Evolutionary conservation across 2,113 vertebrate species (phyloP).

Genomic region (Vicugna pacos): DNA sequence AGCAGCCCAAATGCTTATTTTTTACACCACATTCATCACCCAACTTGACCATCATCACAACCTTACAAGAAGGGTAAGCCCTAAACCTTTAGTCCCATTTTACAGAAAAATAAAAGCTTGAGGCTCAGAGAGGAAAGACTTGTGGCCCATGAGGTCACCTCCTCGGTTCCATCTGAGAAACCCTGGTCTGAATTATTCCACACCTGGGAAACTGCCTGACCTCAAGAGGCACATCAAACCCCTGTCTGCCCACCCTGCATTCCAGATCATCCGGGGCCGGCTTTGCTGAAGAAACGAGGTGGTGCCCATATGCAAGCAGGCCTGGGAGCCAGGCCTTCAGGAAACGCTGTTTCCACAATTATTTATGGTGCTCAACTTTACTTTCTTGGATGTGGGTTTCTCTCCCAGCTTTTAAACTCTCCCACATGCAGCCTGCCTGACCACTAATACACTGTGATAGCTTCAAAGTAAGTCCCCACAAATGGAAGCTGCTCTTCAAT

Average conservation of each 20-base stretch:
- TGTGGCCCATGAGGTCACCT: accelerated
- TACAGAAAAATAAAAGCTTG: background rate
- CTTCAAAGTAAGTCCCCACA: conserved; percentile 35
- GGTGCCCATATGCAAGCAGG: accelerated
- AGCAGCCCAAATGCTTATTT: background rate
- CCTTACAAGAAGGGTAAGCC: background rate
- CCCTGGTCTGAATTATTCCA: background rate
- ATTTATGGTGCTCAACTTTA: background rate
- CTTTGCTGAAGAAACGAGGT: background rate
- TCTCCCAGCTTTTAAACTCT: conserved; percentile 25
- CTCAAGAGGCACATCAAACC: background rate
- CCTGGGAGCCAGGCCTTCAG: background rate
- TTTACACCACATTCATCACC: background rate
- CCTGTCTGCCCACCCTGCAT: background rate
- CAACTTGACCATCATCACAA: background rate
- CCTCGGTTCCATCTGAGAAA: background rate
- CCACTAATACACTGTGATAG: conserved; percentile 47
- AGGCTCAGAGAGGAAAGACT: too few relatives aligned
- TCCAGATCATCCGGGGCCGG: background rate
- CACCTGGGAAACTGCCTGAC: background rate
- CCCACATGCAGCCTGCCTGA: background rate
- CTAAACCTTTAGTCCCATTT: background rate
- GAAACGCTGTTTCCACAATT: background rate
- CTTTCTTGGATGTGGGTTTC: background rate
- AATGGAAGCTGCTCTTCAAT: conserved; percentile 65